These are phyloP conservation scores for Oriolus oriolus DNA, from an alignment of 2,113 vertebrate species.

Conservation along the genomic window DNA sequence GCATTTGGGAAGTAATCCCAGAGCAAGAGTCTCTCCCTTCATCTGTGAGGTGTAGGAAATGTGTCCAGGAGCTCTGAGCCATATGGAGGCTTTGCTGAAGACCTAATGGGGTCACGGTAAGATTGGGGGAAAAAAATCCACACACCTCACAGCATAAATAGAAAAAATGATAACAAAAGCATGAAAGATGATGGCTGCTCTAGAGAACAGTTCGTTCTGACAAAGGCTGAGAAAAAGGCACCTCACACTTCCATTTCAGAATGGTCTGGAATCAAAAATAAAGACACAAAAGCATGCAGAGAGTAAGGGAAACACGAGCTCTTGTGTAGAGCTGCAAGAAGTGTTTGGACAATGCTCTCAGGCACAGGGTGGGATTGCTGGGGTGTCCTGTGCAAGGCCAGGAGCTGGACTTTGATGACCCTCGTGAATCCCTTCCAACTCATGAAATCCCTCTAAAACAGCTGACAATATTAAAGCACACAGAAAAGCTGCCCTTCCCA, in stretches of 20 bases:
- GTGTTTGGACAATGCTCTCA: not conserved
- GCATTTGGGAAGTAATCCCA: not conserved
- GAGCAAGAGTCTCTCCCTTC: not conserved
- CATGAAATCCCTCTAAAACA: not conserved
- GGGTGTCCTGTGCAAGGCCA: not conserved
- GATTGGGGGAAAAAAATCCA: rapidly evolving
- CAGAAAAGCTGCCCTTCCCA: not conserved
- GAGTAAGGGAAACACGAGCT: not conserved
- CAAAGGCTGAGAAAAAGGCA: not conserved
- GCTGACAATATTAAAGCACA: not conserved
- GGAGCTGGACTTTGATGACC: not conserved
- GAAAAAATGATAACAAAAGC: not conserved
- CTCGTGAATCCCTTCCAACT: not conserved
- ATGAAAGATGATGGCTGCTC: not conserved
- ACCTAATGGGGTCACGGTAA: not conserved
- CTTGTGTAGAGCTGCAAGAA: not conserved
- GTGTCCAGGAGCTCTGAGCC: not conserved
- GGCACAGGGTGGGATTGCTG: not conserved
- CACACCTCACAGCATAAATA: not conserved
- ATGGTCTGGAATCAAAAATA: not conserved
- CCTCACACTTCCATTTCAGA: not conserved
- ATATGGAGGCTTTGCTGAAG: not conserved
- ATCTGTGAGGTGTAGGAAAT: not conserved
- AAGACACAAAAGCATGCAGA: not conserved
- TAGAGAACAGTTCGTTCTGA: not conserved